These are phyloP conservation scores for Anarsia innoxiella DNA, from an alignment of 2,888 invertebrate species.

Conservation along the genomic window DNA sequence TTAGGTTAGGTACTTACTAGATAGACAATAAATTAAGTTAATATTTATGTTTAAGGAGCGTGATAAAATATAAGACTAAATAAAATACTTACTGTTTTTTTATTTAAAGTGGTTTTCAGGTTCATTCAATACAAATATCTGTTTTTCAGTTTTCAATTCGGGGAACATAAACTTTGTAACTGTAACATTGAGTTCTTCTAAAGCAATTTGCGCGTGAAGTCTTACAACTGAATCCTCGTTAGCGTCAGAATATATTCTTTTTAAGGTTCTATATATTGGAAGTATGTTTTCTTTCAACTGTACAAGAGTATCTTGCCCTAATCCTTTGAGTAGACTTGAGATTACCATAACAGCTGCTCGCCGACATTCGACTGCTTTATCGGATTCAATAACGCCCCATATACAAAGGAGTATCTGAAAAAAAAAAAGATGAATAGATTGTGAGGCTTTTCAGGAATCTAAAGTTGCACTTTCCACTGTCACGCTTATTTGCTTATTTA, in stretches of 20 bases:
- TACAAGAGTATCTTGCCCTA: slow-evolving; percentile 80
- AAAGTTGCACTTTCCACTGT: too few species aligned
- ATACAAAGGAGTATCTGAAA: slow-evolving; percentile 82
- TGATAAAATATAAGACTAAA: slow-evolving; percentile 18
- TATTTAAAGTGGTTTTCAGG: slow-evolving; percentile 23
- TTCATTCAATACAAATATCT: slow-evolving; percentile 55
- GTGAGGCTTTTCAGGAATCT: too few species aligned
- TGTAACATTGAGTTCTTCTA: slow-evolving; percentile 84
- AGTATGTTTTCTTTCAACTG: slow-evolving; percentile 80
- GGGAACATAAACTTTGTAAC: slow-evolving; percentile 78
- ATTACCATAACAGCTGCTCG: slow-evolving; percentile 87
- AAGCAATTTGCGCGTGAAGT: slow-evolving; percentile 84
- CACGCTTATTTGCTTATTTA: too few species aligned
- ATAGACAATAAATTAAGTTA: too few species aligned
- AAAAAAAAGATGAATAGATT: slow-evolving; percentile 6
- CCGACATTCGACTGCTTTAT: slow-evolving; percentile 82
- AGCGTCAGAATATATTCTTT: slow-evolving; percentile 77
- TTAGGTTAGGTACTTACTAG: too few species aligned
- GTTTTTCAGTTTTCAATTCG: slow-evolving; percentile 73
- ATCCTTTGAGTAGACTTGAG: slow-evolving; percentile 82
- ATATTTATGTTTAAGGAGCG: too few species aligned
- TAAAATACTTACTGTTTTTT: slow-evolving; percentile 21
- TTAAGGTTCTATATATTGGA: slow-evolving; percentile 82
- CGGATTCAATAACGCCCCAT: slow-evolving; percentile 79
- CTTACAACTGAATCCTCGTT: slow-evolving; percentile 79